Percentiles rank a stretch among this genome's conserved stretches.
phyloP scores from a whole-genome alignment of 2,797 vertebrate genomes.

The Sebastes steindachneri region DNA sequence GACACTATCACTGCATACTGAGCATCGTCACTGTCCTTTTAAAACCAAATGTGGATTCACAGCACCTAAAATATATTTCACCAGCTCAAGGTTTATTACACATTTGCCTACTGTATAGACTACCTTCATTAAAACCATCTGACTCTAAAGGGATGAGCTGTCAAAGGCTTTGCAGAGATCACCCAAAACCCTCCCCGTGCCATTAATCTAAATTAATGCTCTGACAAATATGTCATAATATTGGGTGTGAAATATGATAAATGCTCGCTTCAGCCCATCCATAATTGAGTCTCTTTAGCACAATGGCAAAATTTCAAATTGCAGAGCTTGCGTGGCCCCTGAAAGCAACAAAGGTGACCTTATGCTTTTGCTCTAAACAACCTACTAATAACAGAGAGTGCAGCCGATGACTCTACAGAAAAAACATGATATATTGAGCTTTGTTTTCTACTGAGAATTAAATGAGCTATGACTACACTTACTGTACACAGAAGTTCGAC shows the following conservation, averaged over 20 bases:
- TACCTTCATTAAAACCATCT: slow-evolving; percentile 67
- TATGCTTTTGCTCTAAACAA: slow-evolving; percentile 70
- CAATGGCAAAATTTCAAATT: slow-evolving; percentile 72
- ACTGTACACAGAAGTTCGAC: slow-evolving; percentile 43
- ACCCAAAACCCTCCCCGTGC: slow-evolving; percentile 60
- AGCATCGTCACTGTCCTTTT: not conserved
- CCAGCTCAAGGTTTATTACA: slow-evolving; percentile 19
- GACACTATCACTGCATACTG: slow-evolving; percentile 20
- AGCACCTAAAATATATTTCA: slow-evolving; percentile 23
- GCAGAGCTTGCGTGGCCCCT: slow-evolving; percentile 43
- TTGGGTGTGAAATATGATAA: slow-evolving; percentile 82
- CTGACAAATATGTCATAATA: slow-evolving; percentile 87
- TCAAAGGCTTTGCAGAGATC: slow-evolving; percentile 72
- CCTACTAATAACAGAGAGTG: slow-evolving; percentile 56
- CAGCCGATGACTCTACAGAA: slow-evolving; percentile 15
- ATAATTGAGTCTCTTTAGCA: slow-evolving; percentile 77
- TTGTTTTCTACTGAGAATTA: slow-evolving; percentile 56
- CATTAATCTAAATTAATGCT: slow-evolving; percentile 87
- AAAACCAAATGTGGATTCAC: slow-evolving; percentile 5
- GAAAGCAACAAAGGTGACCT: slow-evolving; percentile 72
- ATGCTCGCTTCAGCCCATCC: slow-evolving; percentile 74
- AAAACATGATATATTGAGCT: slow-evolving; percentile 29
- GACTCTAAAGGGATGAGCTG: slow-evolving; percentile 74
- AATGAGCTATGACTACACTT: slow-evolving; percentile 59
- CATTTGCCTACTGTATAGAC: slow-evolving; percentile 47